Conservation (phyloP, 2,888 invertebrate genomes). For the Chalcis sispes region DNA sequence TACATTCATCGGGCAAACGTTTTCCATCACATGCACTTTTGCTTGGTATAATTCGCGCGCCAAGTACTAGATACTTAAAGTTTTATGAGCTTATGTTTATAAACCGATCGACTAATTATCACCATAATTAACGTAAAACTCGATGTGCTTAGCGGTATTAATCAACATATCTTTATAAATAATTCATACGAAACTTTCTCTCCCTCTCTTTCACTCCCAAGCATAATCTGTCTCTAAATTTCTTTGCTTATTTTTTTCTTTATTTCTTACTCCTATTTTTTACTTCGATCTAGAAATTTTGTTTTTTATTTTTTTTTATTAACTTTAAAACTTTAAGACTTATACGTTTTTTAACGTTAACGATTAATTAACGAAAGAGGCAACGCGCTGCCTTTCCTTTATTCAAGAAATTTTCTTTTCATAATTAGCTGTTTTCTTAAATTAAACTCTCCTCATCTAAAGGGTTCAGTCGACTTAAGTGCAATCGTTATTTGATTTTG, state of each 20-base stretch:
- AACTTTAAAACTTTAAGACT: conserved; percentile 41
- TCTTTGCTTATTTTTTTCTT: conserved; percentile 33
- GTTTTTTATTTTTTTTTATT: conserved; percentile 16
- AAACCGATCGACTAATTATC: conserved; percentile 56
- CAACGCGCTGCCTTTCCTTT: conserved; percentile 40
- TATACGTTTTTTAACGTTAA: conserved; percentile 49
- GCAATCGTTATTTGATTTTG: conserved; percentile 46
- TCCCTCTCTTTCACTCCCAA: conserved; percentile 16
- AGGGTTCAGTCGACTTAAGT: conserved; percentile 48
- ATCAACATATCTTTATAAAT: background rate
- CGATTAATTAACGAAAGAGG: conserved; percentile 56
- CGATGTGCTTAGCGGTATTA: conserved; percentile 45
- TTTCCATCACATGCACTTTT: too few relatives aligned
- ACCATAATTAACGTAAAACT: conserved; percentile 55
- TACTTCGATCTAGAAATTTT: conserved; percentile 44
- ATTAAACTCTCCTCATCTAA: conserved; percentile 56
- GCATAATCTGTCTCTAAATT: conserved; percentile 31
- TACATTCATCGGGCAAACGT: too few relatives aligned
- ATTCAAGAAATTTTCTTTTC: conserved; percentile 45
- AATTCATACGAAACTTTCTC: background rate
- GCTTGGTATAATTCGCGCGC: too few relatives aligned
- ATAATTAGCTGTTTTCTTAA: conserved; percentile 50
- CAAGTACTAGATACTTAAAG: too few relatives aligned
- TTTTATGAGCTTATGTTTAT: conserved; percentile 45
- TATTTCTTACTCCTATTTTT: conserved; percentile 38